Base-by-base conservation (phyloP, 1,140 invertebrate species). In the Thrips palmi region DNA sequence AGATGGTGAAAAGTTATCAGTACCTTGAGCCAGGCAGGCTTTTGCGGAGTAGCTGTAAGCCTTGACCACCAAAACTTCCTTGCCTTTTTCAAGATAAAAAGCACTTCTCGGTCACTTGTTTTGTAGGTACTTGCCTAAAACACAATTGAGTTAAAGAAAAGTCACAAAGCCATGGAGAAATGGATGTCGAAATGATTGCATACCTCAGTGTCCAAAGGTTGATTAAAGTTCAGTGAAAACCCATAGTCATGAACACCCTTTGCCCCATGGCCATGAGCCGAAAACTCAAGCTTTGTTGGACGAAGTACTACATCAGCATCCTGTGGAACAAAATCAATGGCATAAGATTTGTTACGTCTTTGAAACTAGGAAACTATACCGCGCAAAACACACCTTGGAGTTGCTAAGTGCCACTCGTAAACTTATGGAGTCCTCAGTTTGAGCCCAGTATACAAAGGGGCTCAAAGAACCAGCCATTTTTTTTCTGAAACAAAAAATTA, bases 361-460 rank as follows among this genome's bases (percentile, higher is more conserved):
- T 27, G 46, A 28, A 48, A 46, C 29, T 22, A 33, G 2, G 21
- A 33, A 30, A 28, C 24, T 39, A 22, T 15, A 21, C 5, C 31
- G 21, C 28, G 41, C 28, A 24, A 38, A 30, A 41, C 25, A 56
- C 65, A 79, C 77, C 59, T 70, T 62, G 20, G 77, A 77, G 62
- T 88, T 77, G 54, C 76, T 79, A 27, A 92, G 63, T 53, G 89
- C 86, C 38, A 92, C 71, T 58, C 78, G 81, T 7, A 92, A 55
- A 14, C 71, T 76, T 23, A 92, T 54, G 43, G 64, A 64, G 45
- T 68, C 62, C 48, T 76, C 72, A 22, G 78, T 86, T 68, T 92
- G 86, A 10, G 85, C 82, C 86, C 87, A 94, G 57, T 86, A 91
- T 1, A 92, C 83, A 56, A 88, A 85, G 2, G 86, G 86, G 54